These are phyloP conservation scores for Leucophora obtusa DNA, from an alignment of 2,888 invertebrate species.

Conservation along the genomic window DNA sequence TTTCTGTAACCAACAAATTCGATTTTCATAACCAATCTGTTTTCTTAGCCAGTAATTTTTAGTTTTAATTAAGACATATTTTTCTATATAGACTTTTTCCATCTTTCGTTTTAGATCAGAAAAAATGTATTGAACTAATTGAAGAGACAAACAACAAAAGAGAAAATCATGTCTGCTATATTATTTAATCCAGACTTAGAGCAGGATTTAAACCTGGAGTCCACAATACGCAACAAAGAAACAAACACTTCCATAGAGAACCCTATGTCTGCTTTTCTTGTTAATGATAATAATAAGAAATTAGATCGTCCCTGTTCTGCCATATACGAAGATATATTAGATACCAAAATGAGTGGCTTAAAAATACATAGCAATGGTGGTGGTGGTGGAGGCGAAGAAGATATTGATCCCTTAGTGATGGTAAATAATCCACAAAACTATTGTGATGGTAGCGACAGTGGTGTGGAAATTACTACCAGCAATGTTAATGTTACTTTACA, in stretches of 20 bases:
- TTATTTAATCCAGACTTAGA: conserved; percentile 62
- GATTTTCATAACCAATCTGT: too few relatives aligned
- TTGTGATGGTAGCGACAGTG: conserved; percentile 88
- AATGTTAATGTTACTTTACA: conserved; percentile 77
- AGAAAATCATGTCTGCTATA: conserved; percentile 63
- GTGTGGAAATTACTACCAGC: conserved; percentile 83
- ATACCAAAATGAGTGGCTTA: conserved; percentile 72
- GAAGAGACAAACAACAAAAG: neutral
- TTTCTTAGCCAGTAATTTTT: too few relatives aligned
- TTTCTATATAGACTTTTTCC: neutral
- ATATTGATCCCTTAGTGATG: conserved; percentile 85
- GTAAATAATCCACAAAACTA: conserved; percentile 81
- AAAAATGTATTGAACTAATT: conserved; percentile 28
- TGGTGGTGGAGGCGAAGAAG: conserved; percentile 58
- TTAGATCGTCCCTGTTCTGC: conserved; percentile 60
- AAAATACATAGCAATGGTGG: conserved; percentile 67
- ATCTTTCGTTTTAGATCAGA: conserved; percentile 7
- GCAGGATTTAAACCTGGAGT: conserved; percentile 49
- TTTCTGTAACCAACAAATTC: too few relatives aligned
- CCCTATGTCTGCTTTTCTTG: conserved; percentile 10
- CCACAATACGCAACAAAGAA: conserved; percentile 27
- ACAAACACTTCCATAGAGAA: conserved; percentile 30
- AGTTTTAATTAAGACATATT: too few relatives aligned
- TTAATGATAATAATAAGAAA: conserved; percentile 25
- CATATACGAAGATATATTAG: conserved; percentile 69